Conservation (phyloP, 2,888 invertebrate species). For the Halictus ligatus region DNA sequence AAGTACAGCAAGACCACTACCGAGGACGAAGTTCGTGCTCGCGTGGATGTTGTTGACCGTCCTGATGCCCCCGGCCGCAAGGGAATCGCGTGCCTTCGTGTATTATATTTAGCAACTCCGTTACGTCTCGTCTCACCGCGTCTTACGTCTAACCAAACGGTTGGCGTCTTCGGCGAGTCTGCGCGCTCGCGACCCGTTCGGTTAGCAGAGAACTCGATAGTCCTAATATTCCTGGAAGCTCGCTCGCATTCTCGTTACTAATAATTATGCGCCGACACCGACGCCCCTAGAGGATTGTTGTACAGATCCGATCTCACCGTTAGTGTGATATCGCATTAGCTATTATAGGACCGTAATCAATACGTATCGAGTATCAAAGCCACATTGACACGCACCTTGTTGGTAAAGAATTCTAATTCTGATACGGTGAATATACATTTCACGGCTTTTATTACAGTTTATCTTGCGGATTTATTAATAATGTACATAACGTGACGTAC, state of each 20-base stretch:
- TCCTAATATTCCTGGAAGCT: not conserved
- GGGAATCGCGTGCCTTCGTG: constrained; percentile 75
- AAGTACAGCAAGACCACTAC: constrained; percentile 30
- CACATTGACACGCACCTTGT: not conserved
- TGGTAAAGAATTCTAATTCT: not conserved
- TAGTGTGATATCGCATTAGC: not conserved
- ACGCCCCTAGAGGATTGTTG: not conserved
- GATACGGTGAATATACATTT: not conserved
- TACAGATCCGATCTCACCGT: not conserved
- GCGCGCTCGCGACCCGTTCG: constrained; percentile 51
- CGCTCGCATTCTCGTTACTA: not conserved
- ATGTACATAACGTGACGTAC: not conserved
- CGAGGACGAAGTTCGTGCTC: constrained; percentile 25
- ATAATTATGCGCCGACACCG: not conserved
- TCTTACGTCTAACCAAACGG: constrained; percentile 40
- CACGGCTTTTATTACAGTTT: not conserved
- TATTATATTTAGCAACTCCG: constrained; percentile 78
- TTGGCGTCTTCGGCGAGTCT: constrained; percentile 65
- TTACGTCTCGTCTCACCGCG: constrained; percentile 50
- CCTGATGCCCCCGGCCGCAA: constrained; percentile 48
- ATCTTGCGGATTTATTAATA: not conserved
- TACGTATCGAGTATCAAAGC: not conserved
- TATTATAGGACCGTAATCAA: not conserved
- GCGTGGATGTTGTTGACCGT: constrained; percentile 48
- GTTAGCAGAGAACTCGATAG: constrained; percentile 33